A percentile compares a stretch with the other conserved stretches of the same genome.
phyloP scores from a whole-genome alignment of 2,113 vertebrate species.

The Tupaia chinensis region DNA sequence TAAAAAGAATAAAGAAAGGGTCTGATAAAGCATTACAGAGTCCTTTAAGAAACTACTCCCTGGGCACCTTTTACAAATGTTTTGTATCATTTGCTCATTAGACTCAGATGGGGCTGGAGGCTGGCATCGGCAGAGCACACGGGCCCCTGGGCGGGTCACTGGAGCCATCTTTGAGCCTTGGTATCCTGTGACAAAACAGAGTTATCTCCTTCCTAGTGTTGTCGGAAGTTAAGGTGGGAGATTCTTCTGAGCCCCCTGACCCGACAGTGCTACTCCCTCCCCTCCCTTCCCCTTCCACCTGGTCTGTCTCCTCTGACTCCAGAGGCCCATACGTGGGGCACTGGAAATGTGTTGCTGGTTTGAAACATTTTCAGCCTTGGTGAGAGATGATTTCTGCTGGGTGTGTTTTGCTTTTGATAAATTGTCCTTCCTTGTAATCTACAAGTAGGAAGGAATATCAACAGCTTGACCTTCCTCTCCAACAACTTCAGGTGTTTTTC shows the following conservation, averaged over 20 bases:
- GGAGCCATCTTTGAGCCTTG: background rate
- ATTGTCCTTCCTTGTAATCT: background rate
- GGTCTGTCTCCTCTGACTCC: background rate
- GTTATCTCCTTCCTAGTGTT: background rate
- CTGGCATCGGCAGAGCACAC: background rate
- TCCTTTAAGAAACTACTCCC: background rate
- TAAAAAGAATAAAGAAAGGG: background rate
- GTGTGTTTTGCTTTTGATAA: background rate
- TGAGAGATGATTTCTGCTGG: background rate
- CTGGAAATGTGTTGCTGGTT: background rate
- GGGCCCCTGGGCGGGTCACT: background rate
- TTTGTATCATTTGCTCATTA: background rate
- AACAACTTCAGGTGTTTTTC: too few species aligned
- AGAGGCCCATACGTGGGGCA: fast-evolving
- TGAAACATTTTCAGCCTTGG: background rate
- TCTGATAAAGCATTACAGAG: background rate
- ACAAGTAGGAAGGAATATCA: fast-evolving
- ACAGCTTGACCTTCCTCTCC: background rate
- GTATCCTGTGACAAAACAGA: background rate
- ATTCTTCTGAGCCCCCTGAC: fast-evolving
- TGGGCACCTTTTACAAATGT: background rate
- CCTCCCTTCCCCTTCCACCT: background rate
- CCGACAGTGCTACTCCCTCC: fast-evolving
- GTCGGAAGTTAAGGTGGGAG: background rate
- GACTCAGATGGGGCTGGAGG: fast-evolving